Percentiles rank a stretch among this genome's conserved stretches.
Evolutionary conservation across 2,797 vertebrate genomes (phyloP).

Genomic region (Hoplostethus mediterraneus): DNA sequence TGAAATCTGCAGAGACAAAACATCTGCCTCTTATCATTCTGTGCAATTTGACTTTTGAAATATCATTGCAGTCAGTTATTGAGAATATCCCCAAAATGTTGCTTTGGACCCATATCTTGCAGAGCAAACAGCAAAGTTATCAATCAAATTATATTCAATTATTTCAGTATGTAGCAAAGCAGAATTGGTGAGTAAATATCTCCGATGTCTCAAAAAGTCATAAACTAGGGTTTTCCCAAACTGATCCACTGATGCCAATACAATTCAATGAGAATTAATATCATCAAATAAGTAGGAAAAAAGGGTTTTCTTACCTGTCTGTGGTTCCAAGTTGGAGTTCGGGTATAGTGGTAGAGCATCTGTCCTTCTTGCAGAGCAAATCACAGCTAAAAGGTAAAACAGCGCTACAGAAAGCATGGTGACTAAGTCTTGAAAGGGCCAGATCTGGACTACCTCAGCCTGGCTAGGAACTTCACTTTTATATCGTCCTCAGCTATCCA

Average conservation of each 20-base stretch:
- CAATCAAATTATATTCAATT: not conserved
- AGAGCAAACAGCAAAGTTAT: not conserved
- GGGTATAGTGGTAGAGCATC: conserved; percentile 82
- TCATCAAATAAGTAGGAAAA: not conserved
- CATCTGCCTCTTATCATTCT: conserved; percentile 2
- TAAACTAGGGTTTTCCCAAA: not conserved
- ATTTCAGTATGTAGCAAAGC: not conserved
- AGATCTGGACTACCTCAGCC: conserved; percentile 48
- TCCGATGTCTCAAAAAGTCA: not conserved
- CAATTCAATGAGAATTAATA: not conserved
- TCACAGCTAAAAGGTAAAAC: conserved; percentile 77
- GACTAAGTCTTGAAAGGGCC: conserved; percentile 48
- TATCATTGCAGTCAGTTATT: not conserved
- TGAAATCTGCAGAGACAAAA: conserved; percentile 75
- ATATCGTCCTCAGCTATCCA: conserved; percentile 79
- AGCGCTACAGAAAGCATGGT: conserved; percentile 82
- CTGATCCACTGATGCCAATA: not conserved
- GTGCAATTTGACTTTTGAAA: not conserved
- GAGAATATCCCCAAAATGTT: not conserved
- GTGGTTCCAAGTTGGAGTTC: conserved; percentile 75
- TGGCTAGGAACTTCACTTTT: conserved; percentile 75
- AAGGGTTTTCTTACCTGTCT: conserved; percentile 76
- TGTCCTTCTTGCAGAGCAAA: conserved; percentile 75
- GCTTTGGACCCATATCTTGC: not conserved
- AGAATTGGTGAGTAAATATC: not conserved